phyloP scores from a whole-genome alignment of 2,797 vertebrate species.

The Melanotaenia nigrans region DNA sequence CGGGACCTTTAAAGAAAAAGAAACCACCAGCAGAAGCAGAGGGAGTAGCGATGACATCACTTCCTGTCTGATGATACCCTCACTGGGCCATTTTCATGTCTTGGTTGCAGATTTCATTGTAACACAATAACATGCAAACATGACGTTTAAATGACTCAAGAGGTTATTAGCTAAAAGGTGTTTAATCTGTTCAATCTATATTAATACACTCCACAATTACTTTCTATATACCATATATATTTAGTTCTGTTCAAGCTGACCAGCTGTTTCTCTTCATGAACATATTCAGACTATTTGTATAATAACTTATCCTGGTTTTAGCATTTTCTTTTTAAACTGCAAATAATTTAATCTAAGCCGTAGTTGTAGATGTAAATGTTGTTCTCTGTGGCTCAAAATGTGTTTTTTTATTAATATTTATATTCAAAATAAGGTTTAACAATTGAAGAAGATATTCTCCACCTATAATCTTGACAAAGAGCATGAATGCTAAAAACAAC shows the following conservation, averaged over 20 bases:
- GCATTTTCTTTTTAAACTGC: not conserved
- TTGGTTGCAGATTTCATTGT: not conserved
- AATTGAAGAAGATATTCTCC: not conserved
- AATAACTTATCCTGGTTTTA: not conserved
- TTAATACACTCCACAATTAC: too few relatives aligned
- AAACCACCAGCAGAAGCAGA: slow-evolving; percentile 13
- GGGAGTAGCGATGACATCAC: slow-evolving; percentile 35
- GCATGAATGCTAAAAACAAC: not conserved
- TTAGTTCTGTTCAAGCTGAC: too few relatives aligned
- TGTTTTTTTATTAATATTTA: too few relatives aligned
- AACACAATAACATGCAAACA: too few relatives aligned
- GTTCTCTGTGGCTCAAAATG: too few relatives aligned
- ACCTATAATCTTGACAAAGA: not conserved
- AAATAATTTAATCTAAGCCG: not conserved
- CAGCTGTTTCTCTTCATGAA: too few relatives aligned
- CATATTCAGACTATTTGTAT: fast-evolving
- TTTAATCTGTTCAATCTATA: too few relatives aligned
- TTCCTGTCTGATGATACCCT: slow-evolving; percentile 38
- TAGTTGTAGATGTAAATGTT: too few relatives aligned
- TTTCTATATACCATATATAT: too few relatives aligned
- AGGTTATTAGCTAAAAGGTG: too few relatives aligned
- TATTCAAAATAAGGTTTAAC: too few relatives aligned
- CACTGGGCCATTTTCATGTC: not conserved
- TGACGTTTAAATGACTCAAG: too few relatives aligned
- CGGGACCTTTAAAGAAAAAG: slow-evolving; percentile 27